A percentile compares a stretch with the other conserved stretches of the same genome.
These are phyloP conservation scores for Ferrisia virgata DNA, from an alignment of 2,888 invertebrate genomes.

Conservation along the genomic window DNA sequence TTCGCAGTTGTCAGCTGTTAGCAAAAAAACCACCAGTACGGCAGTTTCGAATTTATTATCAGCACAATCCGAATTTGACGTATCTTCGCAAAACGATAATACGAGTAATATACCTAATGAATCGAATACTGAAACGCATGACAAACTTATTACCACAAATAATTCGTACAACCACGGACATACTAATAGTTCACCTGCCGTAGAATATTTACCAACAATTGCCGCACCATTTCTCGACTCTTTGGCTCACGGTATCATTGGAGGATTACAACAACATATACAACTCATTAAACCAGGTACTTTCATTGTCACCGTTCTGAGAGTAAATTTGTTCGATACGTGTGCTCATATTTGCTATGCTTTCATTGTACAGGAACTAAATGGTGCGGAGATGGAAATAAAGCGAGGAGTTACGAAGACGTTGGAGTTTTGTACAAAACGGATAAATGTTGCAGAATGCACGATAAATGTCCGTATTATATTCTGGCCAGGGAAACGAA, in stretches of 20 bases:
- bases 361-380: slow-evolving; percentile 63
- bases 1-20: not conserved
- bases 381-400: slow-evolving; percentile 73
- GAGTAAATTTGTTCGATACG: not conserved
- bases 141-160: not conserved
- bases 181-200: not conserved
- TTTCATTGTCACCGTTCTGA: not conserved
- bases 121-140: slow-evolving; percentile 24
- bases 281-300: slow-evolving; percentile 44
- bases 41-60: not conserved
- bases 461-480: slow-evolving; percentile 67
- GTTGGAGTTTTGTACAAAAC: slow-evolving; percentile 63
- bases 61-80: not conserved
- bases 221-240: slow-evolving; percentile 33
- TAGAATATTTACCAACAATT: slow-evolving; percentile 35
- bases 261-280: slow-evolving; percentile 36
- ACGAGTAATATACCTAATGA: not conserved
- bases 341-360: not conserved
- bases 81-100: not conserved
- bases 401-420: slow-evolving; percentile 63
- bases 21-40: not conserved
- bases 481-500: slow-evolving; percentile 62
- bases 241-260: slow-evolving; percentile 36
- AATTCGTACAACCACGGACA: not conserved
- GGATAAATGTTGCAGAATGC: slow-evolving; percentile 71